Conservation (phyloP, 2,113 vertebrate genomes). For the Theristicus caerulescens region DNA sequence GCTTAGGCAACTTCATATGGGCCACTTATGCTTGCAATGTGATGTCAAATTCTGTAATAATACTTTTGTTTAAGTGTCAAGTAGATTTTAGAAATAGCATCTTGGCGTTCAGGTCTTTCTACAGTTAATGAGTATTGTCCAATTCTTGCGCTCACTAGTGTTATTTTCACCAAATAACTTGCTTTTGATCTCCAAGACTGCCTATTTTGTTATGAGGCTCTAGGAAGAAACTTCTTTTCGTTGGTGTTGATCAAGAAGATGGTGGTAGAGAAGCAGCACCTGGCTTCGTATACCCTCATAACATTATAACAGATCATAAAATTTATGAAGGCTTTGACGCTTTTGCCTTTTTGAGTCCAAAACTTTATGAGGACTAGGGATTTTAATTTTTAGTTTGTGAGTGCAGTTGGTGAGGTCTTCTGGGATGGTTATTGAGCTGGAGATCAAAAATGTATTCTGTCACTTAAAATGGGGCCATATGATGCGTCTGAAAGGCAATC, state of each 20-base stretch:
- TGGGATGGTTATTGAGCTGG: neutral
- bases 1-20: neutral
- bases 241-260: neutral
- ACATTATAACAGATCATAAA: neutral
- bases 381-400: neutral
- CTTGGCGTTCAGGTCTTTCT: neutral
- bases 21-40: neutral
- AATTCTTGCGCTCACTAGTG: neutral
- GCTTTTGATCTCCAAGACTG: neutral
- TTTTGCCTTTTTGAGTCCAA: neutral
- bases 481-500: slow-evolving; percentile 23
- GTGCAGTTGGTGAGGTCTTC: neutral
- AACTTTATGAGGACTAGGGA: neutral
- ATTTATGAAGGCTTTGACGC: neutral
- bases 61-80: neutral
- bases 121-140: neutral
- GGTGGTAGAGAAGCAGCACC: neutral
- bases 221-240: neutral
- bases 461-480: neutral
- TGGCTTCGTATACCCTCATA: neutral
- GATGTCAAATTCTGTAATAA: neutral
- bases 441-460: slow-evolving; percentile 6
- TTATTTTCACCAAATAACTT: neutral
- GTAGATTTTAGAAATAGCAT: neutral
- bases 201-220: neutral